Evolutionary conservation across 2,113 vertebrate genomes (phyloP).

Genomic region (Heloderma charlesbogerti): DNA sequence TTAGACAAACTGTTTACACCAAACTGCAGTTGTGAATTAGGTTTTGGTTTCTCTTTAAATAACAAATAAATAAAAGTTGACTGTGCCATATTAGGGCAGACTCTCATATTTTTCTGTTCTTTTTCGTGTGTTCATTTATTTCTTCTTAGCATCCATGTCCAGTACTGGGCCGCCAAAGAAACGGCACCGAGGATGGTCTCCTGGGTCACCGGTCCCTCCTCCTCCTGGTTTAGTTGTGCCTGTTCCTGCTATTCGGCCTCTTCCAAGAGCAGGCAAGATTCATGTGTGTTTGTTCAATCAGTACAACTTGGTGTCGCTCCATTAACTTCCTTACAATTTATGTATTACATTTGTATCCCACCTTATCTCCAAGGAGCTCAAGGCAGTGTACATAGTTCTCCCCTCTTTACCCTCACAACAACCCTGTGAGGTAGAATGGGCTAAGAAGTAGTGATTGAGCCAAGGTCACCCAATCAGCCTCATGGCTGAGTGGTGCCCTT

Average conservation of each 20-base stretch:
- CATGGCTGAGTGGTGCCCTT: too few species aligned
- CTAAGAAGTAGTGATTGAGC: neutral
- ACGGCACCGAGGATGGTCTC: constrained; percentile 95
- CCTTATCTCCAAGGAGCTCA: neutral
- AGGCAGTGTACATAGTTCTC: neutral
- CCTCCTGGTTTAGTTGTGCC: constrained; percentile 84
- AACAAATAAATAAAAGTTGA: neutral
- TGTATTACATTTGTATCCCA: neutral
- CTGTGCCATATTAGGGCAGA: neutral
- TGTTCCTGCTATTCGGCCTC: constrained; percentile 86
- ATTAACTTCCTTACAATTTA: neutral
- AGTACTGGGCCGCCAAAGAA: constrained; percentile 96
- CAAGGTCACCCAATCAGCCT: neutral
- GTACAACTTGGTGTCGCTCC: neutral
- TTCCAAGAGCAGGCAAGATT: constrained; percentile 81
- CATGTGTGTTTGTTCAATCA: neutral
- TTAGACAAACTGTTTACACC: neutral
- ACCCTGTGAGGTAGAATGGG: neutral
- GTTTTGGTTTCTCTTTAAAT: neutral
- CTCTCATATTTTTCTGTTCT: neutral
- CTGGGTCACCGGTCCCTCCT: constrained; percentile 82
- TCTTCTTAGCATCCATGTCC: constrained; percentile 82
- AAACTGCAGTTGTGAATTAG: neutral
- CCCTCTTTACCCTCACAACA: neutral
- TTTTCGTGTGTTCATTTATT: constrained; percentile 12